Percentiles rank a stretch among this genome's conserved stretches.
These are phyloP conservation scores for Tetropium fuscum DNA, from an alignment of 2,888 invertebrate species.

Conservation along the genomic window DNA sequence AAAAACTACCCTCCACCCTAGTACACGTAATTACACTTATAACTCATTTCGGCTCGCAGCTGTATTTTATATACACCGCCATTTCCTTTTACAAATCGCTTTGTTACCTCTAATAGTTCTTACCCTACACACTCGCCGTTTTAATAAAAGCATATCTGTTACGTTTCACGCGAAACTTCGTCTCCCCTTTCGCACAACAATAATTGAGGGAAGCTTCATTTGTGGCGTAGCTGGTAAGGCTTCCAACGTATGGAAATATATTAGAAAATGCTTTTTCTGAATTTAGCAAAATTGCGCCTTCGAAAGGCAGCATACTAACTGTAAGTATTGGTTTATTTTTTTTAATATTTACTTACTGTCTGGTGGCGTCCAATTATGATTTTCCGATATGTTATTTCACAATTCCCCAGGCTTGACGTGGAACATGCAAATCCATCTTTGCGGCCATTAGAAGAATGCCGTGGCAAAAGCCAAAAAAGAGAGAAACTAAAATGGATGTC, in stretches of 20 bases:
- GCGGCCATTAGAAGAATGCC: conserved; percentile 21
- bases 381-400: no score
- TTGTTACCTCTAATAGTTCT: conserved; percentile 22
- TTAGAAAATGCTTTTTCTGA: no score
- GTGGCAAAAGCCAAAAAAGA: conserved; percentile 8
- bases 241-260: no score
- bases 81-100: conserved; percentile 26
- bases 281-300: no score
- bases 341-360: no score
- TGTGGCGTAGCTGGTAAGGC: no score
- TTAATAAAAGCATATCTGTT: conserved; percentile 26
- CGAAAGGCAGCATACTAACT: no score
- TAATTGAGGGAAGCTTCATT: conserved; percentile 6
- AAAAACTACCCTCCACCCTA: not conserved
- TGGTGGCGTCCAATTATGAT: no score
- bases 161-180: not conserved
- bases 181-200: conserved; percentile 1
- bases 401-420: conserved; percentile 4
- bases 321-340: no score
- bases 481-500: conserved; percentile 19
- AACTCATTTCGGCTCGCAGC: conserved; percentile 12
- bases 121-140: conserved; percentile 10
- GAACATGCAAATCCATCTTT: conserved; percentile 26
- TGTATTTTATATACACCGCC: conserved; percentile 4
- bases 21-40: not conserved